These are phyloP conservation scores for Hirtodrosophila histrioides DNA, from an alignment of 2,888 invertebrate species.

Conservation along the genomic window DNA sequence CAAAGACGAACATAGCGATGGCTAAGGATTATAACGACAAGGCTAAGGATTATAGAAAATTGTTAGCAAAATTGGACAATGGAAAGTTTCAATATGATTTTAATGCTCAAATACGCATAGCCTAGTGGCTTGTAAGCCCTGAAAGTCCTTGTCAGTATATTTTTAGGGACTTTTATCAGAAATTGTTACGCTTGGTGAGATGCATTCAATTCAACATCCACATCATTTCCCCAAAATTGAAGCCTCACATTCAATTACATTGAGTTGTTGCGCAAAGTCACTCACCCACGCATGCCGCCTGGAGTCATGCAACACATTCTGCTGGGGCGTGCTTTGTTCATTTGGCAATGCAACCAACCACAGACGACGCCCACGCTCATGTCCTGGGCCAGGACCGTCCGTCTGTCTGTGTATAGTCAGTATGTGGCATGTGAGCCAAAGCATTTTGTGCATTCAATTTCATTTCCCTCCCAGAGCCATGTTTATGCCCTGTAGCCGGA, in stretches of 20 bases:
- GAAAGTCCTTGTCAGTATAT: no score
- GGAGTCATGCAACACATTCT: constrained; percentile 19
- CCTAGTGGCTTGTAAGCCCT: no score
- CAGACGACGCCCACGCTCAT: background rate
- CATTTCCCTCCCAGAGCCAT: constrained; percentile 5
- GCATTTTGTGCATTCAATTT: constrained; percentile 27
- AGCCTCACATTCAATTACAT: background rate
- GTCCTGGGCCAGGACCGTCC: constrained; percentile 3
- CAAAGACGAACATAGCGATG: no score
- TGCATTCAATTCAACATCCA: background rate
- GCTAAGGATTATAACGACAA: no score
- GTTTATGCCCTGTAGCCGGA: constrained; percentile 10
- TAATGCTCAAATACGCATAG: no score
- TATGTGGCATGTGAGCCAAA: constrained; percentile 22
- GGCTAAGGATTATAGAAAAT: no score
- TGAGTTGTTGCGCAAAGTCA: constrained; percentile 1
- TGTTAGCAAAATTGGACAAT: no score
- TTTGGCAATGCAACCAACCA: constrained; percentile 29
- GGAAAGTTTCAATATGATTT: no score
- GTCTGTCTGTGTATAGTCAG: constrained; percentile 20
- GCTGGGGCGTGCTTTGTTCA: constrained; percentile 7
- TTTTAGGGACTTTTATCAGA: no score
- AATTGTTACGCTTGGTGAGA: background rate
- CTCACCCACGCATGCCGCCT: background rate
- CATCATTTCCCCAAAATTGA: background rate